Conservation (phyloP, 2,888 invertebrate genomes). For the Drosophila suboccidentalis region DNA sequence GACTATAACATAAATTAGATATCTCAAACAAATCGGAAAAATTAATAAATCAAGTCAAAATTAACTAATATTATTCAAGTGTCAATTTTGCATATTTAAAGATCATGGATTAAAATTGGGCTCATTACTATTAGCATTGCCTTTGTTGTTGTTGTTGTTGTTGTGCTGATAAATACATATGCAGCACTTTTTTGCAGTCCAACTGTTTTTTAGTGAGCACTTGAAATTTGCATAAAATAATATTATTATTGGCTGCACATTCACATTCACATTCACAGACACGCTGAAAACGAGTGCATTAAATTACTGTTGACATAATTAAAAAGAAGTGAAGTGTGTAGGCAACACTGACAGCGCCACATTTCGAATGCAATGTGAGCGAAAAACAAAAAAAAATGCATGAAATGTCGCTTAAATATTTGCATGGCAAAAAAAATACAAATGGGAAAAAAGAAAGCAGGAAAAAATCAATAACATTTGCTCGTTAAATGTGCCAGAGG, state of each 20-base stretch:
- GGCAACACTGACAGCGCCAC: conserved; percentile 26
- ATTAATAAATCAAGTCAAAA: not conserved
- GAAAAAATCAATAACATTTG: conserved; percentile 60
- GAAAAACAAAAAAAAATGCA: not conserved
- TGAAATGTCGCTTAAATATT: conserved; percentile 13
- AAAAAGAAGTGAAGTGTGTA: conserved; percentile 50
- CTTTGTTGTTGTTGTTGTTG: not conserved
- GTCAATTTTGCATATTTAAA: conserved; percentile 9
- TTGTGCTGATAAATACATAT: not conserved
- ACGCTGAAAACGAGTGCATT: conserved; percentile 58
- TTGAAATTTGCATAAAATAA: conserved; percentile 58
- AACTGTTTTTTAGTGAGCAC: conserved; percentile 28
- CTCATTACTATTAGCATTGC: not conserved
- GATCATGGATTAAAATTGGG: not conserved
- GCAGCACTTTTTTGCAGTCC: conserved; percentile 25
- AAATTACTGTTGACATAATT: conserved; percentile 74
- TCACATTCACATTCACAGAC: conserved; percentile 19
- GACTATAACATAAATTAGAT: not conserved
- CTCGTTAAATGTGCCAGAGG: conserved; percentile 49
- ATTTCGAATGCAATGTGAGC: conserved; percentile 23
- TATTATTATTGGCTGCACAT: conserved; percentile 63
- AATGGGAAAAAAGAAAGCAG: conserved; percentile 5
- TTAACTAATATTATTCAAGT: not conserved
- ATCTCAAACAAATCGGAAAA: too few species aligned
- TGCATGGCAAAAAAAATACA: conserved; percentile 5